These are phyloP conservation scores for Indicator indicator DNA, from an alignment of 2,113 vertebrate genomes.

Conservation along the genomic window DNA sequence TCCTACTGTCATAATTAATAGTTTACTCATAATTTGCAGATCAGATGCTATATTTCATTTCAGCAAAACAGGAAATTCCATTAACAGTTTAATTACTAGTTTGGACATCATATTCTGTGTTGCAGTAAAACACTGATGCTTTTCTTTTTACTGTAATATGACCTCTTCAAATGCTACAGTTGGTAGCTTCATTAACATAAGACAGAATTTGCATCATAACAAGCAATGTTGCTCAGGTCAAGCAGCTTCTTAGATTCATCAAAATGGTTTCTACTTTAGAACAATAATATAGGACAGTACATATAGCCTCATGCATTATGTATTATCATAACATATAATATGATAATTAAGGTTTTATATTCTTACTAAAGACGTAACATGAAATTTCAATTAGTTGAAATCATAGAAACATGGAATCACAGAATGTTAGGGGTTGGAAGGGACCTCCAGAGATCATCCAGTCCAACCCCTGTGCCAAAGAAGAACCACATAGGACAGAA, in stretches of 20 bases:
- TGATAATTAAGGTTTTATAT: neutral
- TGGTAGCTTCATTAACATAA: neutral
- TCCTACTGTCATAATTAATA: neutral
- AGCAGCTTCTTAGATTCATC: neutral
- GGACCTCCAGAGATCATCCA: too few species aligned
- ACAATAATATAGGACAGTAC: neutral
- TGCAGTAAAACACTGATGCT: neutral
- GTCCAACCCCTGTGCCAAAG: too few species aligned
- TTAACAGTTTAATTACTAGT: neutral
- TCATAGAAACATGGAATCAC: neutral
- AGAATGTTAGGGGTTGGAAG: neutral
- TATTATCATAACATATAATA: neutral
- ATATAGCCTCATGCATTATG: neutral
- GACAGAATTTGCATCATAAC: neutral
- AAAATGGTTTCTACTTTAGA: neutral
- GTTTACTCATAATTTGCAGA: conserved; percentile 4
- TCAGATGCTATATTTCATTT: neutral
- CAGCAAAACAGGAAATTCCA: neutral
- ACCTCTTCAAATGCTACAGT: neutral
- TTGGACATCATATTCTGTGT: neutral
- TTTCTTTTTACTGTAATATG: neutral
- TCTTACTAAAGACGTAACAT: neutral
- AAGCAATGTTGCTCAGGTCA: neutral
- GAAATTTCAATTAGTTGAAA: neutral
- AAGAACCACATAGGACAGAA: too few species aligned